Conservation (phyloP, 2,797 vertebrate species). For the Vireo griseus region DNA sequence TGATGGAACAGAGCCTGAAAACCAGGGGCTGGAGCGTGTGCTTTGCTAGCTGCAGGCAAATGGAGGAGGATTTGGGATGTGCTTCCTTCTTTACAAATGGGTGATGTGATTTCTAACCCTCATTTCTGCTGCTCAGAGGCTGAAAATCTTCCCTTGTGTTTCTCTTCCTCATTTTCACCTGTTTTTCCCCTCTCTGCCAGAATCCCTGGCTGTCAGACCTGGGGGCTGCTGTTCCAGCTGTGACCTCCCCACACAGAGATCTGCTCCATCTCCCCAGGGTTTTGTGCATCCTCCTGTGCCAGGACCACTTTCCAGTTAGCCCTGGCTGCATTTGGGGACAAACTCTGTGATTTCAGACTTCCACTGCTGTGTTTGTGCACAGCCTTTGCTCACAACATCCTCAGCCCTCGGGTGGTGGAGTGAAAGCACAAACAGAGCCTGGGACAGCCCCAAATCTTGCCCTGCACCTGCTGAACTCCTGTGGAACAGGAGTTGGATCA, state of each 20-base stretch:
- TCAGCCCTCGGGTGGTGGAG: background rate
- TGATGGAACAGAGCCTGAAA: background rate
- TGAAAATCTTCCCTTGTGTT: background rate
- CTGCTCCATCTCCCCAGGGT: background rate
- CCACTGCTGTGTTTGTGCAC: background rate
- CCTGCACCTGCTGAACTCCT: background rate
- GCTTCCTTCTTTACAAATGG: rapidly evolving
- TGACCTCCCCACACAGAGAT: background rate
- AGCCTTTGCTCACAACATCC: rapidly evolving
- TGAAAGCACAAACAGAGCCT: background rate
- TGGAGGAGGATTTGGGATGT: background rate
- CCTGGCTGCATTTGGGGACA: background rate
- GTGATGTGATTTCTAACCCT: background rate
- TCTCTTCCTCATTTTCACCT: background rate
- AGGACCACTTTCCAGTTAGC: background rate
- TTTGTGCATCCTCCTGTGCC: background rate
- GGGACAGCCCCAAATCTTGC: too few species aligned
- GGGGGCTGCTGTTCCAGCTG: background rate
- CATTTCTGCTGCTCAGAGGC: background rate
- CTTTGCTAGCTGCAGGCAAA: rapidly evolving
- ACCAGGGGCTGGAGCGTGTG: background rate
- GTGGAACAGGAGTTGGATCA: too few species aligned
- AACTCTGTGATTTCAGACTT: background rate
- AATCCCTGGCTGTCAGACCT: background rate
- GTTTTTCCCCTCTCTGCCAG: background rate